Evolutionary conservation across 2,113 vertebrate species (phyloP), one percentile per base, ranked within the genome.

Genomic region (Mellivora capensis): DNA sequence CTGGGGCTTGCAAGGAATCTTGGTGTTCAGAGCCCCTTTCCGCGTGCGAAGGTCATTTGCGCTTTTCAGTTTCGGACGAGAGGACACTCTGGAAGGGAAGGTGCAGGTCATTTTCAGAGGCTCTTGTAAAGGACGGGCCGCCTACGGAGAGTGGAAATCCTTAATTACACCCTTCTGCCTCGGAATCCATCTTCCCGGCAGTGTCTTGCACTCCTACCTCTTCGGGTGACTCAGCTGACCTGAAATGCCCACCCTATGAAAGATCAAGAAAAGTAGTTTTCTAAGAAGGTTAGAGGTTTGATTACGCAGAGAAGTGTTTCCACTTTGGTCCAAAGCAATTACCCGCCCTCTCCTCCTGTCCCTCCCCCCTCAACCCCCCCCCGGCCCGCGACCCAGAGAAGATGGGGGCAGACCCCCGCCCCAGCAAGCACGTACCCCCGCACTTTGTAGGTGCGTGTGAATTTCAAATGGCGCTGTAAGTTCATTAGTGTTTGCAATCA

Each of bases 401-500:
- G 87, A 74, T 47, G 52, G 49, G 69, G 67, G 57, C 93, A 27
- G 90, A 57, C 52, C 31, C 81, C 85, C 31, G 57, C 44, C 25
- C 7, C 42, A 10, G 39, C 72, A 1, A 64, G 49, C 89, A 49
- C 79, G 57, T 57, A 61, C 87, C 95, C 89, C 77, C 57, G 74
- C 96, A 87, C 96, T 80, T 67, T n/a, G 90, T 57, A 37, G 96
- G 95, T 69, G 94, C 87, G 98, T 90, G 98, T 96, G 97, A 86
- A 94, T 87, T 97, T 97, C 96, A 93, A 89, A 97, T 72, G 96
- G 98, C 96, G 94, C 97, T 80, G 87, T 87, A 98, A 99, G 98
- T 99, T 99, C 98, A 97, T 98, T 98, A 98, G 98, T 98, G 98
- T 98, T 98, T 98, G 98, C 98, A 98, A 98, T 98, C 98, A 98